phyloP scores from a whole-genome alignment of 2,113 vertebrate genomes.

The Phaetusa simplex region DNA sequence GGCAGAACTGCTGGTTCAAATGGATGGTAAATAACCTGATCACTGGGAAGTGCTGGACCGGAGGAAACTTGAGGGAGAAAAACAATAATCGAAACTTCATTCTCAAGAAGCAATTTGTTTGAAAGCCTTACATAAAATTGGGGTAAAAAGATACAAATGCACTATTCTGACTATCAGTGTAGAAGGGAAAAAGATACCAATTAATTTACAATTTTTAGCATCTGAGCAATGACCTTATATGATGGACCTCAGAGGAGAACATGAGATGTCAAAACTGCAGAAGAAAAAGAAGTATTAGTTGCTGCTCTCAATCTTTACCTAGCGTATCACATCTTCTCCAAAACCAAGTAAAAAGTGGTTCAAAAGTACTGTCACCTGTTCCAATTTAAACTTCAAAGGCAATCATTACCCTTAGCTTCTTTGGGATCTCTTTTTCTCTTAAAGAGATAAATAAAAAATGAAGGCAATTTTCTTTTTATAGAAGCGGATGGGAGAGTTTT shows the following conservation, averaged over 20 bases:
- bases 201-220: background rate
- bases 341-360: background rate
- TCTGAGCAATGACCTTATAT: background rate
- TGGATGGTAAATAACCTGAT: slow-evolving; percentile 87
- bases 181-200: background rate
- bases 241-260: background rate
- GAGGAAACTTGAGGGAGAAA: background rate
- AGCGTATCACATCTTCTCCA: background rate
- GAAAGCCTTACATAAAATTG: background rate
- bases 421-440: background rate
- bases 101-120: background rate
- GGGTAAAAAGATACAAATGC: background rate
- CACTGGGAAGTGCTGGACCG: background rate
- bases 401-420: background rate
- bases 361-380: background rate
- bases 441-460: background rate
- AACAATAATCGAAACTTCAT: background rate
- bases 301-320: background rate
- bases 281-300: background rate
- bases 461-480: background rate
- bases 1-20: slow-evolving; percentile 94
- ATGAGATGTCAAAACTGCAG: background rate
- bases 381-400: background rate
- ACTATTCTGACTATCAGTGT: background rate
- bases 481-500: background rate